Conservation (phyloP, 2,113 vertebrate genomes). For the Sitta europaea region DNA sequence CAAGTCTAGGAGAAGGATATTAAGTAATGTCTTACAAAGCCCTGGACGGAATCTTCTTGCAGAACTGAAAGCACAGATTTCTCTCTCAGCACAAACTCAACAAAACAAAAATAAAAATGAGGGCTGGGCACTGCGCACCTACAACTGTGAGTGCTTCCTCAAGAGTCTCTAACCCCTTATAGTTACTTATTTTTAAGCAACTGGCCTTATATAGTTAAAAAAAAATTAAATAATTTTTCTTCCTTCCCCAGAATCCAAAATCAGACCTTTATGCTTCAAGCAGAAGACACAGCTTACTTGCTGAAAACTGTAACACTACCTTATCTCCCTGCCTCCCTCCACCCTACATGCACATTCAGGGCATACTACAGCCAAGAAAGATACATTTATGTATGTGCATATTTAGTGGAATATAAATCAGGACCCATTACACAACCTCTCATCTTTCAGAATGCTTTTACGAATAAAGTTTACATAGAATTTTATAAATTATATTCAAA, state of each 20-base stretch:
- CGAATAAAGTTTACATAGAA: not conserved
- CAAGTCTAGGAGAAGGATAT: not conserved
- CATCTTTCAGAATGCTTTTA: not conserved
- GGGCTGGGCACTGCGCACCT: not conserved
- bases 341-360: not conserved
- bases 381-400: not conserved
- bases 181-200: not conserved
- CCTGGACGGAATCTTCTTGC: not conserved
- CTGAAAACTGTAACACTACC: not conserved
- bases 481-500: not conserved
- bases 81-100: not conserved
- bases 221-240: not conserved
- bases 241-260: not conserved
- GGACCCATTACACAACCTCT: not conserved
- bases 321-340: not conserved
- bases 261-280: not conserved
- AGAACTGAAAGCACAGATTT: not conserved
- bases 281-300: not conserved
- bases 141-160: not conserved
- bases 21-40: not conserved
- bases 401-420: not conserved
- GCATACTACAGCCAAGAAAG: not conserved
- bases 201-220: accelerated
- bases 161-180: not conserved
- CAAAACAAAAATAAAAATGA: not conserved